These are phyloP conservation scores for Harlomillsia oculata DNA, from an alignment of 1,140 invertebrate genomes.

Conservation along the genomic window DNA sequence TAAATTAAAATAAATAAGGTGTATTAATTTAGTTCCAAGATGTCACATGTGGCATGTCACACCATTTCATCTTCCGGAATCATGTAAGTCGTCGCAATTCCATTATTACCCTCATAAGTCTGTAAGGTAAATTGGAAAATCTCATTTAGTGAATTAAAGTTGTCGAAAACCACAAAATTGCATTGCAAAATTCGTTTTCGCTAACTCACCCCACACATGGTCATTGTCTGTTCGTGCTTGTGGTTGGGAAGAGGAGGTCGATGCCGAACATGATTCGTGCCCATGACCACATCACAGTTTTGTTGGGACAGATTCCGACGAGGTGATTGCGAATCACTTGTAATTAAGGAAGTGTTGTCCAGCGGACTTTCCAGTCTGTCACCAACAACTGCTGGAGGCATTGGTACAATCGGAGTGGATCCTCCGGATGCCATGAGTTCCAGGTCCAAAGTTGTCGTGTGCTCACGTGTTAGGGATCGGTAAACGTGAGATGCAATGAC, in stretches of 20 bases:
- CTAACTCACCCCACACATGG: constrained; percentile 1
- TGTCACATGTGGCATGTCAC: too few relatives aligned
- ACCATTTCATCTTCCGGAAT: constrained; percentile 8
- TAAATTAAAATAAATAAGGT: too few relatives aligned
- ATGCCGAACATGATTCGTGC: constrained; percentile 13
- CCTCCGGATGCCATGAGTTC: constrained; percentile 22
- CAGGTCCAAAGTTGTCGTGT: constrained; percentile 20
- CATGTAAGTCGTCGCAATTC: background rate
- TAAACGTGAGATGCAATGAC: constrained; percentile 12
- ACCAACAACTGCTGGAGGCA: background rate
- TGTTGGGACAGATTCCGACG: constrained; percentile 13
- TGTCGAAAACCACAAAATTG: background rate
- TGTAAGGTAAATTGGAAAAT: background rate
- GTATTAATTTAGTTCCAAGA: too few relatives aligned
- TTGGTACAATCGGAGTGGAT: background rate
- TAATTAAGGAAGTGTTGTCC: constrained; percentile 5
- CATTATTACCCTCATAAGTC: background rate
- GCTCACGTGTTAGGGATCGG: constrained; percentile 19
- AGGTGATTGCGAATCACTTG: constrained; percentile 6
- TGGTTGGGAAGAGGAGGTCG: too few relatives aligned
- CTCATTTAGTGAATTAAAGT: background rate
- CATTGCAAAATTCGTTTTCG: background rate
- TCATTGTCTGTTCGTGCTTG: constrained; percentile 9
- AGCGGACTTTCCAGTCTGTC: background rate
- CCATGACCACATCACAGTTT: constrained; percentile 20